These are phyloP conservation scores for Cheilosia pagana DNA, from an alignment of 2,888 invertebrate genomes.

Conservation along the genomic window DNA sequence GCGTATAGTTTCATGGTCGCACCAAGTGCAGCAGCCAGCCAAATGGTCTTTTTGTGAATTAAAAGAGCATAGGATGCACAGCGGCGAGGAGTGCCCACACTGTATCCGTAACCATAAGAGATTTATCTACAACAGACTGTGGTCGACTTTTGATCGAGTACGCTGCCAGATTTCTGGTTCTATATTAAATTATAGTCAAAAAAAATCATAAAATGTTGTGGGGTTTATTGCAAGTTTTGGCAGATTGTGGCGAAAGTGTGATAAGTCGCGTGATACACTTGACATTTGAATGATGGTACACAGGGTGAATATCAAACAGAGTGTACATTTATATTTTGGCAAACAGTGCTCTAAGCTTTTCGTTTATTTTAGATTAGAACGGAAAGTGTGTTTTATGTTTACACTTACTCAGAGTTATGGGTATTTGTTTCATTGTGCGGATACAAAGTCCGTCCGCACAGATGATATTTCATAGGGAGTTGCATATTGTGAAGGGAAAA, in stretches of 20 bases:
- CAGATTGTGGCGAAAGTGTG: constrained; percentile 57
- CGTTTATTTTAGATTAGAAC: constrained; percentile 42
- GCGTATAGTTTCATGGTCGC: constrained; percentile 66
- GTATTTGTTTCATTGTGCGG: not conserved
- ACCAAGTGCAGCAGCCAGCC: constrained; percentile 57
- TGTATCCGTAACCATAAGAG: constrained; percentile 1
- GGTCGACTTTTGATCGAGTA: constrained; percentile 30
- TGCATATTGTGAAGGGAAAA: not conserved
- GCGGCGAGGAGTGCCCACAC: not conserved
- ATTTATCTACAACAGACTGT: constrained; percentile 42
- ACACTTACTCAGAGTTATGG: not conserved
- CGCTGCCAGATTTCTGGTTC: constrained; percentile 50
- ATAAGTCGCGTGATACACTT: constrained; percentile 70
- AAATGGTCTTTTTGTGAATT: constrained; percentile 72
- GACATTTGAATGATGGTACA: constrained; percentile 66
- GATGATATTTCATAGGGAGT: not conserved
- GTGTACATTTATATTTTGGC: constrained; percentile 42
- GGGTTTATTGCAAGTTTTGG: constrained; percentile 44
- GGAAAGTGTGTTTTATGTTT: constrained; percentile 30
- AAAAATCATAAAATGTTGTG: constrained; percentile 43
- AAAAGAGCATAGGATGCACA: constrained; percentile 52
- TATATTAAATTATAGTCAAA: not conserved
- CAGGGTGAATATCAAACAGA: constrained; percentile 52
- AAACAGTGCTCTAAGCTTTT: constrained; percentile 14
- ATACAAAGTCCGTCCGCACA: not conserved